Percentiles rank a stretch among this genome's conserved stretches.
These are phyloP conservation scores for Mionectes olivaceus DNA, from an alignment of 2,797 vertebrate genomes.

Conservation along the genomic window DNA sequence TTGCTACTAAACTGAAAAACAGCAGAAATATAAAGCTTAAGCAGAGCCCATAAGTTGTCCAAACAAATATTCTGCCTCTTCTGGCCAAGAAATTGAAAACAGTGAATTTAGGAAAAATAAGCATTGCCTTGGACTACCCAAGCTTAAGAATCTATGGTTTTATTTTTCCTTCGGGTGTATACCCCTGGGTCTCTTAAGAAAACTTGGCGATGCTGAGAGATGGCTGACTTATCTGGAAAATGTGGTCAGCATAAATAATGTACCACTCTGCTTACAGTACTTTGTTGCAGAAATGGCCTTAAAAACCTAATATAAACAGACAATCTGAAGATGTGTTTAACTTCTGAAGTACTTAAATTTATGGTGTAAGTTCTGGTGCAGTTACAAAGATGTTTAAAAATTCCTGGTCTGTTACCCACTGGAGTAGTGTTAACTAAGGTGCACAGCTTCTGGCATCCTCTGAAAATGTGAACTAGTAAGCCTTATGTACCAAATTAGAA, in stretches of 20 bases:
- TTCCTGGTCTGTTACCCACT: neutral
- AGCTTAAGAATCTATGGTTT: neutral
- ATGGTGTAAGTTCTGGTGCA: neutral
- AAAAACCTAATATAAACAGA: neutral
- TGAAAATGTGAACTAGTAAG: neutral
- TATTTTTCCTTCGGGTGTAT: neutral
- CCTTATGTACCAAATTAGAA: rapidly evolving
- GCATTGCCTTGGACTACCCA: neutral
- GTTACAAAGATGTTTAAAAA: neutral
- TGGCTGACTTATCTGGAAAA: constrained; percentile 20
- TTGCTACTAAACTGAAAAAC: neutral
- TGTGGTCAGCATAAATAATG: constrained; percentile 30
- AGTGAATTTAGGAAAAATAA: neutral
- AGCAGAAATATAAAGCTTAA: neutral
- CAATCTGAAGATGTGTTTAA: neutral
- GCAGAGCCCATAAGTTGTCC: neutral
- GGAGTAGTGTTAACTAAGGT: neutral
- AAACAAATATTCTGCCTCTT: neutral
- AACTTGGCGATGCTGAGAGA: neutral
- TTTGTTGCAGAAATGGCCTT: constrained; percentile 4
- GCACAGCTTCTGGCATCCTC: neutral
- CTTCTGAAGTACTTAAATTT: constrained; percentile 18
- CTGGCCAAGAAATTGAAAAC: neutral
- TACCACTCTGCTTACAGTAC: constrained; percentile 22
- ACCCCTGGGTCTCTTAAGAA: neutral